phyloP scores from a whole-genome alignment of 2,888 invertebrate species.

The Hypselothyrea guttata region DNA sequence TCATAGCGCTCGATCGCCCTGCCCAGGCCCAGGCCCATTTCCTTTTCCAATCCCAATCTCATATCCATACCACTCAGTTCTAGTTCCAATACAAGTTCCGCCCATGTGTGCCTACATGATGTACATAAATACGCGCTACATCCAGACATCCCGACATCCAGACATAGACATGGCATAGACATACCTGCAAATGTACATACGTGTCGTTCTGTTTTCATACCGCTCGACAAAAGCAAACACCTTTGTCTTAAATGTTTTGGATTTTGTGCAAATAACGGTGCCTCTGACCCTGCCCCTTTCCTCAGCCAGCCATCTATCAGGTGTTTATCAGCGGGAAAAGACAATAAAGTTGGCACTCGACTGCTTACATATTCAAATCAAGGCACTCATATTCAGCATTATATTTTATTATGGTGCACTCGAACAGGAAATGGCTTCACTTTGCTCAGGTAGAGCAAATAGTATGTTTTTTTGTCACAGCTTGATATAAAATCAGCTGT shows the following conservation, averaged over 20 bases:
- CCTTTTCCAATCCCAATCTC: conserved; percentile 23
- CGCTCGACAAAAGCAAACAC: conserved; percentile 68
- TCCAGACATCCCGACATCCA: too few relatives aligned
- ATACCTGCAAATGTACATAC: conserved; percentile 12
- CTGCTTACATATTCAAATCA: neutral
- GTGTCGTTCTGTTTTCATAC: conserved; percentile 56
- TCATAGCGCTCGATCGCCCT: conserved; percentile 19
- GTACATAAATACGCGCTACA: neutral
- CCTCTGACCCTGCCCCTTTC: conserved; percentile 44
- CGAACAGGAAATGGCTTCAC: too few relatives aligned
- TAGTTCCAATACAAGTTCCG: conserved; percentile 24
- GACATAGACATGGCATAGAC: too few relatives aligned
- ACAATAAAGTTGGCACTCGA: conserved; percentile 16
- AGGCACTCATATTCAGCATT: too few relatives aligned
- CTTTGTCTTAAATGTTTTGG: conserved; percentile 76
- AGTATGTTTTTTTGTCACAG: too few relatives aligned
- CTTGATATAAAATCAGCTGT: too few relatives aligned
- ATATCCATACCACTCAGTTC: conserved; percentile 11
- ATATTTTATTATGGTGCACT: too few relatives aligned
- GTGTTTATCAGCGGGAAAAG: conserved; percentile 61
- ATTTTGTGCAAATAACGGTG: conserved; percentile 74
- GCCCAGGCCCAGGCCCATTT: conserved; percentile 18
- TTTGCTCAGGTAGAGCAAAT: too few relatives aligned
- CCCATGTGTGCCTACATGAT: conserved; percentile 6
- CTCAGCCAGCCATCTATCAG: conserved; percentile 70